Evolutionary conservation across 2,888 invertebrate genomes (phyloP).

Genomic region (Heliconius hortense): DNA sequence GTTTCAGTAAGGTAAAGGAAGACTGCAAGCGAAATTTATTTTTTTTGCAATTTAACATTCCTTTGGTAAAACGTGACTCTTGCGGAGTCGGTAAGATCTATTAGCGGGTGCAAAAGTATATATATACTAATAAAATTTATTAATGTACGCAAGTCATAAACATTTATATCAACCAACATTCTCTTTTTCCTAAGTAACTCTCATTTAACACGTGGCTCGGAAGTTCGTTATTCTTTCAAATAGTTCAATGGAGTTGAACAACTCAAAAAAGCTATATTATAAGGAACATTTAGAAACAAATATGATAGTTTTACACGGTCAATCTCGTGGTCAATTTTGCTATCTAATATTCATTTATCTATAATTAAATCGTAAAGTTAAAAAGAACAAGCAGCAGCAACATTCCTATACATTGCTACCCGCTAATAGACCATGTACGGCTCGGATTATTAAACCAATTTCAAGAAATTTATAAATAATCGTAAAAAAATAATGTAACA

Average conservation of each 20-base stretch:
- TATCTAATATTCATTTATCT: slow-evolving; percentile 37
- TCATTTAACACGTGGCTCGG: slow-evolving; percentile 38
- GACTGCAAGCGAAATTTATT: slow-evolving; percentile 50
- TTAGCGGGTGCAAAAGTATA: slow-evolving; percentile 44
- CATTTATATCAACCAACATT: slow-evolving; percentile 43
- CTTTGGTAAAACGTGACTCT: slow-evolving; percentile 74
- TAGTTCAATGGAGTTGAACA: slow-evolving; percentile 4
- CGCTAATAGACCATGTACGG: slow-evolving; percentile 50
- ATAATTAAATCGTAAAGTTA: slow-evolving; percentile 10
- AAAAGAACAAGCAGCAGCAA: slow-evolving; percentile 12
- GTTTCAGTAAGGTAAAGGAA: slow-evolving; percentile 55
- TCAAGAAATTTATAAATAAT: slow-evolving; percentile 70
- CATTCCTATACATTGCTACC: slow-evolving; percentile 36
- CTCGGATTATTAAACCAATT: slow-evolving; percentile 63
- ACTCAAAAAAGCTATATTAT: slow-evolving; percentile 18
- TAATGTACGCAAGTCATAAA: slow-evolving; percentile 38
- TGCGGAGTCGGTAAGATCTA: slow-evolving; percentile 46
- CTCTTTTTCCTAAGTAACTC: slow-evolving; percentile 40
- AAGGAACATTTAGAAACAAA: slow-evolving; percentile 27
- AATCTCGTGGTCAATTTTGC: slow-evolving; percentile 32
- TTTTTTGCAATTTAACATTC: slow-evolving; percentile 46
- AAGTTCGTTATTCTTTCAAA: slow-evolving; percentile 44
- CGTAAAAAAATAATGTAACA: slow-evolving; percentile 80
- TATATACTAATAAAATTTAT: slow-evolving; percentile 30
- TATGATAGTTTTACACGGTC: slow-evolving; percentile 17